phyloP scores from a whole-genome alignment of 2,888 invertebrate genomes.

The Blera fallax region DNA sequence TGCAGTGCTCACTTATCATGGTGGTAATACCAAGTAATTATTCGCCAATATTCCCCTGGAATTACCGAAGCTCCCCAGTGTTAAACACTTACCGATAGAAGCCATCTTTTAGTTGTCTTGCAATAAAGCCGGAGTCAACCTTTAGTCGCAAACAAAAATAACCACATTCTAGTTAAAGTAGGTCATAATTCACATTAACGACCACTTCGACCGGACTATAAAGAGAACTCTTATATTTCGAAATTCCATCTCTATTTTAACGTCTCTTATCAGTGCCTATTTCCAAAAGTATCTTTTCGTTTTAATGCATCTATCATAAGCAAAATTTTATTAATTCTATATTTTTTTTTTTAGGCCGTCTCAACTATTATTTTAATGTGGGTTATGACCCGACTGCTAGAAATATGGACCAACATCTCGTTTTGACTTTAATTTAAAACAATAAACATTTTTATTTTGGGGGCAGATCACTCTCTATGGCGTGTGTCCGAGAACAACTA shows the following conservation, averaged over 20 bases:
- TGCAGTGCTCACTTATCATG: too few relatives aligned
- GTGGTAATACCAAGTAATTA: too few relatives aligned
- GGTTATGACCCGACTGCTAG: slow-evolving; percentile 28
- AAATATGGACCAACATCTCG: slow-evolving; percentile 38
- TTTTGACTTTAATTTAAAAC: slow-evolving; percentile 6
- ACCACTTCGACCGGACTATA: neutral
- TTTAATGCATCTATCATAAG: slow-evolving; percentile 20
- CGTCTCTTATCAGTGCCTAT: slow-evolving; percentile 28
- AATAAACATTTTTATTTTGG: neutral
- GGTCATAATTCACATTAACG: slow-evolving; percentile 6
- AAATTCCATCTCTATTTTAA: neutral
- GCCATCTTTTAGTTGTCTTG: neutral
- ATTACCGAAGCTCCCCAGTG: too few relatives aligned
- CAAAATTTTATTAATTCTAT: neutral
- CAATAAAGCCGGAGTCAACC: neutral
- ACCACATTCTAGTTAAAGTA: neutral
- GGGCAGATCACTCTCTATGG: neutral
- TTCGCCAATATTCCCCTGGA: too few relatives aligned
- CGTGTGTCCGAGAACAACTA: neutral
- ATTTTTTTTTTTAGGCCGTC: slow-evolving; percentile 10
- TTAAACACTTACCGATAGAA: too few relatives aligned
- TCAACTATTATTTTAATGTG: slow-evolving; percentile 6
- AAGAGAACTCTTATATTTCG: neutral
- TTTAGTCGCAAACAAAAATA: slow-evolving; percentile 2
- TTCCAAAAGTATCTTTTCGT: neutral